phyloP scores from a whole-genome alignment of 2,888 invertebrate genomes.

The Pristionchus maxplancki region DNA sequence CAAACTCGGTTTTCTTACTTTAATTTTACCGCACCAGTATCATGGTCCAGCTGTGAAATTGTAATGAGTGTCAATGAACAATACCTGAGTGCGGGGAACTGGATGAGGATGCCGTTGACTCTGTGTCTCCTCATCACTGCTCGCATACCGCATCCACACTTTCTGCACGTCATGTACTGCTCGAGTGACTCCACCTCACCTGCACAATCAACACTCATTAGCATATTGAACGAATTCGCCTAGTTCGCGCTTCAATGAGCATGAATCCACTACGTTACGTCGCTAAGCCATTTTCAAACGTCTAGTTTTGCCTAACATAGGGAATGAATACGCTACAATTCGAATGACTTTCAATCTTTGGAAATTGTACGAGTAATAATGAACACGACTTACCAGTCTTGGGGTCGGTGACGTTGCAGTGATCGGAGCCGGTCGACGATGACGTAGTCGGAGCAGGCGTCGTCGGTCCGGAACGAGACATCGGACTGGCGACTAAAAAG shows the following conservation, averaged over 20 bases:
- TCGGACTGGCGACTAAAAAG: not conserved
- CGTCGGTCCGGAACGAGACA: not conserved
- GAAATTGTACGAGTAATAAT: too few relatives aligned
- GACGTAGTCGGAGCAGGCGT: slow-evolving; percentile 18
- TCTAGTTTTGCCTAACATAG: too few relatives aligned
- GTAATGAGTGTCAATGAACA: too few relatives aligned
- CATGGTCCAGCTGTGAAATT: too few relatives aligned
- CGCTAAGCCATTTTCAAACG: too few relatives aligned
- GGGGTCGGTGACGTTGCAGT: slow-evolving; percentile 34
- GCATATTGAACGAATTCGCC: too few relatives aligned
- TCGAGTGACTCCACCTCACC: slow-evolving; percentile 26
- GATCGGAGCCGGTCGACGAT: not conserved
- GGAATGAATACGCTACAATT: too few relatives aligned
- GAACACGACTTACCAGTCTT: not conserved
- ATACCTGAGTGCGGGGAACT: slow-evolving; percentile 50
- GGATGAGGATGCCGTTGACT: slow-evolving; percentile 28
- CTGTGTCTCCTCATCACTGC: slow-evolving; percentile 48
- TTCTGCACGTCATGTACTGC: slow-evolving; percentile 22
- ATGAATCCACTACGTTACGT: too few relatives aligned
- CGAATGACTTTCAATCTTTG: too few relatives aligned
- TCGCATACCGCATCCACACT: slow-evolving; percentile 24
- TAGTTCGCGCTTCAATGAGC: too few relatives aligned
- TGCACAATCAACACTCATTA: not conserved
- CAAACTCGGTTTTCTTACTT: not conserved
- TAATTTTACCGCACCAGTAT: not conserved